Evolutionary conservation across 2,888 invertebrate species (phyloP).

Genomic region (Thereva nobilitata): DNA sequence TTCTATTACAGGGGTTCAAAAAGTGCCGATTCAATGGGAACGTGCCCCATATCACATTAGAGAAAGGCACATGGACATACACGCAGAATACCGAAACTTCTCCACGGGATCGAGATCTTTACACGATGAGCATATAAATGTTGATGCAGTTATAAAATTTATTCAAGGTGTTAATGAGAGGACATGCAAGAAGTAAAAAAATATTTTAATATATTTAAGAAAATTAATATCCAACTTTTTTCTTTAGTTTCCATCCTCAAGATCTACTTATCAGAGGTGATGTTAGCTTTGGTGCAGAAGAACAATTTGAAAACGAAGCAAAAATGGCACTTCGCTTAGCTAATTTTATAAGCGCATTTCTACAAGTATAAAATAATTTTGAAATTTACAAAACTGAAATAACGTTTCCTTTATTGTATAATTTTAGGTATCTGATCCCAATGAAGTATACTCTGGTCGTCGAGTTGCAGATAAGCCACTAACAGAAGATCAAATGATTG

Average conservation of each 20-base stretch:
- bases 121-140: conserved; percentile 70
- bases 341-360: conserved; percentile 93
- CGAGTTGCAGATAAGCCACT: conserved; percentile 85
- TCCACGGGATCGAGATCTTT: conserved; percentile 69
- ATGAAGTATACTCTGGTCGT: conserved; percentile 88
- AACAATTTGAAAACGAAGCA: conserved; percentile 92
- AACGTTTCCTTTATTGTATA: conserved; percentile 18
- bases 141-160: conserved; percentile 77
- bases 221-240: conserved; percentile 30
- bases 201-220: conserved; percentile 33
- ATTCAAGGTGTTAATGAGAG: conserved; percentile 69
- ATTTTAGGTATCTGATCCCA: conserved; percentile 77
- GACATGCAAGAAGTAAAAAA: conserved; percentile 57
- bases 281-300: conserved; percentile 81
- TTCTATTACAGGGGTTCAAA: conserved; percentile 74
- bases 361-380: conserved; percentile 66
- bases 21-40: conserved; percentile 82
- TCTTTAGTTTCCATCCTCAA: conserved; percentile 68
- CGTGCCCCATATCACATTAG: conserved; percentile 71
- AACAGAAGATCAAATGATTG: conserved; percentile 95
- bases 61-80: conserved; percentile 73
- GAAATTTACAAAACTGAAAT: neutral
- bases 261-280: conserved; percentile 84
- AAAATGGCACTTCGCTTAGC: conserved; percentile 94
- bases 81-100: conserved; percentile 75